Evolutionary conservation across 2,113 vertebrate genomes (phyloP).

Genomic region (Typhlomys cinereus): DNA sequence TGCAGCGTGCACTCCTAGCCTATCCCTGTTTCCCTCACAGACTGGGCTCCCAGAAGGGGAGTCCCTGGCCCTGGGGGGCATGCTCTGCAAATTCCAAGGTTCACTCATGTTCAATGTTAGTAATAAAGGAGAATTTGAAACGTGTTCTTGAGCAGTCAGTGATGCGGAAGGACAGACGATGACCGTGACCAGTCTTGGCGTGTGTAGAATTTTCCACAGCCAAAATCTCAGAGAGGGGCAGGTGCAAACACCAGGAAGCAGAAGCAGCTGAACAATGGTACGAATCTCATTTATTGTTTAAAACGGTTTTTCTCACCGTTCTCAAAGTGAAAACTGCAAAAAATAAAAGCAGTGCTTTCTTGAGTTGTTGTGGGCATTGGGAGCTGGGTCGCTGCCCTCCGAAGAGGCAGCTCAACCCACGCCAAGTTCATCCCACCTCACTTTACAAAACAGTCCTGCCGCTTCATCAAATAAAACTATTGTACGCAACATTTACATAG

Average conservation of each 20-base stretch:
- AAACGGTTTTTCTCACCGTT: slow-evolving; percentile 79
- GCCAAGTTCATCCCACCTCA: slow-evolving; percentile 75
- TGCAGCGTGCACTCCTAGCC: neutral
- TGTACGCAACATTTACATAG: slow-evolving; percentile 88
- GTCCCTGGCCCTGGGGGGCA: neutral
- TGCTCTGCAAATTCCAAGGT: neutral
- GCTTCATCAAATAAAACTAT: slow-evolving; percentile 83
- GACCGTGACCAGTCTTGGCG: neutral
- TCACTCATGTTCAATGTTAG: neutral
- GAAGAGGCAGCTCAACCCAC: slow-evolving; percentile 69
- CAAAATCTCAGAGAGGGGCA: too few species aligned
- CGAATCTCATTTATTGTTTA: slow-evolving; percentile 75
- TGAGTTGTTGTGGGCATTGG: slow-evolving; percentile 79
- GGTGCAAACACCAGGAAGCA: neutral
- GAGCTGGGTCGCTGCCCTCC: slow-evolving; percentile 67
- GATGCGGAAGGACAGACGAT: neutral
- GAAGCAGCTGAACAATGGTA: slow-evolving; percentile 52
- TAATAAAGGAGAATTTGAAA: slow-evolving; percentile 28
- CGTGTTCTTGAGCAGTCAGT: neutral
- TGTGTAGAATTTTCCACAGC: neutral
- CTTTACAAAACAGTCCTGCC: slow-evolving; percentile 86
- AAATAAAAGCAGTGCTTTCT: slow-evolving; percentile 83
- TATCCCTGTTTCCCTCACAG: neutral
- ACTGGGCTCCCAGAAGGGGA: too few species aligned
- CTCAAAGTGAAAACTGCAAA: slow-evolving; percentile 83